These are phyloP conservation scores for Cydia splendana DNA, from an alignment of 1,140 invertebrate species.

Conservation along the genomic window DNA sequence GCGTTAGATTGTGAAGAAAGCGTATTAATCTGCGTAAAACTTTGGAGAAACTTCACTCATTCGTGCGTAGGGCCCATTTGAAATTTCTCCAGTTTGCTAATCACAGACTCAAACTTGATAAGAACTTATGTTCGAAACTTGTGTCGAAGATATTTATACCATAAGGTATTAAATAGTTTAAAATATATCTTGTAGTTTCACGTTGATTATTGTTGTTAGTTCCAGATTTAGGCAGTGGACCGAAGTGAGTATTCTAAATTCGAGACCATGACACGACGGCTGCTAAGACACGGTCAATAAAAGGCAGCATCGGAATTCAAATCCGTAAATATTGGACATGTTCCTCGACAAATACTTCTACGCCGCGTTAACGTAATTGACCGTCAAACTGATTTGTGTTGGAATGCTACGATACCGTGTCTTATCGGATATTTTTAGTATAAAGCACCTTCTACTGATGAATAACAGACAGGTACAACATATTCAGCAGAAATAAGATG, in stretches of 20 bases:
- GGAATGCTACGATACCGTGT: conserved; percentile 18
- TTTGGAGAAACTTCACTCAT: conserved; percentile 27
- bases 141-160: no score
- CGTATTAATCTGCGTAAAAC: conserved; percentile 22
- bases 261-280: conserved; percentile 10
- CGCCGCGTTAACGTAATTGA: conserved; percentile 24
- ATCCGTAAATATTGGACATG: conserved; percentile 27
- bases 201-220: neutral
- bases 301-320: conserved; percentile 16
- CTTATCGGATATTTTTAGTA: conserved; percentile 1
- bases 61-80: conserved; percentile 18
- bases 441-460: neutral
- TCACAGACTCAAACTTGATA: neutral
- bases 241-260: neutral
- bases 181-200: neutral
- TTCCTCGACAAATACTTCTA: neutral
- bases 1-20: conserved; percentile 23
- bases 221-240: neutral
- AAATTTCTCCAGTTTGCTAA: conserved; percentile 19
- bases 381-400: conserved; percentile 17
- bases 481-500: neutral
- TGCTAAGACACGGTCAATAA: conserved; percentile 23
- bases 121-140: neutral
- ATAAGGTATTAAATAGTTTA: neutral
- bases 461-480: neutral